A percentile compares a stretch with the other conserved stretches of the same genome.
Conservation (phyloP, 2,797 vertebrate genomes). For the Ambastaia sidthimunki region DNA sequence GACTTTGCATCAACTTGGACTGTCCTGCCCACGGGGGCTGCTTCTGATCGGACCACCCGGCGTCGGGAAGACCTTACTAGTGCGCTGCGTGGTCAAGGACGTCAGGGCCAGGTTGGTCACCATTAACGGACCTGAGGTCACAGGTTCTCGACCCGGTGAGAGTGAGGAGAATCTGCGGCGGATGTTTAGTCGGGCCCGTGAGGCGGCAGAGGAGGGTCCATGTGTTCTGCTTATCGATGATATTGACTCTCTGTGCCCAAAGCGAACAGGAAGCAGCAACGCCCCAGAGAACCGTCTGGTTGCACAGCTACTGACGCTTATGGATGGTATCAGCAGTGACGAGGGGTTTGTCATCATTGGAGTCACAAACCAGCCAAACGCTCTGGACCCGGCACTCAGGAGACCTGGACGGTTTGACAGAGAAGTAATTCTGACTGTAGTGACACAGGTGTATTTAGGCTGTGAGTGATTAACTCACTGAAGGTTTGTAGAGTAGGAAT, state of each 20-base stretch:
- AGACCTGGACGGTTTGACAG: conserved; percentile 92
- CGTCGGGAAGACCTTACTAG: conserved; percentile 89
- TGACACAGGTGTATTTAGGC: background rate
- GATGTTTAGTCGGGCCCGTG: conserved; percentile 80
- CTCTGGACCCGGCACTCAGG: conserved; percentile 89
- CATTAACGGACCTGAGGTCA: conserved; percentile 83
- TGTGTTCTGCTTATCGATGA: conserved; percentile 93
- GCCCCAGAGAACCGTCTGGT: conserved; percentile 87
- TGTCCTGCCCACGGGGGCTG: conserved; percentile 84
- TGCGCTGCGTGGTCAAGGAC: conserved; percentile 81
- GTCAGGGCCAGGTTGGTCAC: conserved; percentile 82
- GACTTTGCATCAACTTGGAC: conserved; percentile 78
- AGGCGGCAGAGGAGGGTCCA: conserved; percentile 78
- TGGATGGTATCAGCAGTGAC: conserved; percentile 82
- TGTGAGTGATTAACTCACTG: background rate
- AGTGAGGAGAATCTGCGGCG: conserved; percentile 87
- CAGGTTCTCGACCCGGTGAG: conserved; percentile 90
- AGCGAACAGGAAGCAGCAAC: conserved; percentile 70
- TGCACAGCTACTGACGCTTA: conserved; percentile 91
- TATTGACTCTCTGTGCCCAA: conserved; percentile 89
- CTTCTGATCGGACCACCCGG: conserved; percentile 91
- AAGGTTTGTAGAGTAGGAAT: background rate
- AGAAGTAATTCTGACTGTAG: conserved; percentile 78
- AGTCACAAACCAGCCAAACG: conserved; percentile 88
- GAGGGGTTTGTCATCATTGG: conserved; percentile 84